These are phyloP conservation scores for Drosophila histrio DNA, from an alignment of 2,888 invertebrate genomes.

Conservation along the genomic window DNA sequence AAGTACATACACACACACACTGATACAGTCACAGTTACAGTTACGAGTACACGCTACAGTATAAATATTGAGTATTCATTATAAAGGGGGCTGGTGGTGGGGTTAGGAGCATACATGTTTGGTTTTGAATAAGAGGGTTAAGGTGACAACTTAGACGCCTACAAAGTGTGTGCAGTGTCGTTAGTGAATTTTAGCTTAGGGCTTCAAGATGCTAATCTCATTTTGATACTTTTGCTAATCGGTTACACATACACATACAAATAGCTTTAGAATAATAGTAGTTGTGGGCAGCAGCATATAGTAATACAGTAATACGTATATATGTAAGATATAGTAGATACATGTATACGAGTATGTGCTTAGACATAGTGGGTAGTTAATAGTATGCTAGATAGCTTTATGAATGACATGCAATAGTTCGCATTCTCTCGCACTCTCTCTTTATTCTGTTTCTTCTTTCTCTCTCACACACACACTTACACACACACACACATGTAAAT, in stretches of 20 bases:
- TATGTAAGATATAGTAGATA: constrained; percentile 51
- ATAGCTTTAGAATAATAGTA: constrained; percentile 47
- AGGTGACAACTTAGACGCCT: constrained; percentile 40
- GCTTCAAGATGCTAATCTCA: constrained; percentile 38
- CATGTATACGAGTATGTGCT: constrained; percentile 51
- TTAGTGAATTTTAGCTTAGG: constrained; percentile 38
- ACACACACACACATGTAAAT: background rate
- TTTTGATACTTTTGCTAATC: constrained; percentile 53
- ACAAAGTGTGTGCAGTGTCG: constrained; percentile 19
- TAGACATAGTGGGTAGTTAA: constrained; percentile 7
- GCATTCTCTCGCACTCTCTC: constrained; percentile 18
- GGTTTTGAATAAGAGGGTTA: constrained; percentile 19
- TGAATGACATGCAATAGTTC: constrained; percentile 28
- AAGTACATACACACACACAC: constrained; percentile 55
- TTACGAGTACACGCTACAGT: constrained; percentile 48
- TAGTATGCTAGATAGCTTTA: constrained; percentile 14
- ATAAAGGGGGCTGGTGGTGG: constrained; percentile 11
- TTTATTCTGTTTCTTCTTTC: background rate
- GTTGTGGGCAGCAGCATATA: constrained; percentile 53
- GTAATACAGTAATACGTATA: constrained; percentile 56
- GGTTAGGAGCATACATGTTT: constrained; percentile 1
- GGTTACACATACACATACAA: constrained; percentile 55
- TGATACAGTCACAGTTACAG: constrained; percentile 49
- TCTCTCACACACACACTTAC: constrained; percentile 1
- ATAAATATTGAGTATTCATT: constrained; percentile 51